Evolutionary conservation across 2,888 invertebrate genomes (phyloP), one percentile per base, ranked within the genome.

Genomic region (Spisula subtruncata): DNA sequence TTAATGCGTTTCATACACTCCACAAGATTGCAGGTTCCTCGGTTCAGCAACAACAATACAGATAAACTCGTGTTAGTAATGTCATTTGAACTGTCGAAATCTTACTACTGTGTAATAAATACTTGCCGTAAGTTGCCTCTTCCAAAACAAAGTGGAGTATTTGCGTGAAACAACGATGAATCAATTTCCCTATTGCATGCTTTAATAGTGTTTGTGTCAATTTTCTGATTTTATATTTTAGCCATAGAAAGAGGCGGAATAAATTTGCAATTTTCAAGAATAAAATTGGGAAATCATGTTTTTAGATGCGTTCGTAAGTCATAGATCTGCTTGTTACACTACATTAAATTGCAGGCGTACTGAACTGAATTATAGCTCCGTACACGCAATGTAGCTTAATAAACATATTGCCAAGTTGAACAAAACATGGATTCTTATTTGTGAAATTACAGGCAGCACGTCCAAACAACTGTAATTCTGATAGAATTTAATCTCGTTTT

Each of bases 171-270:
- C 8, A 41, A 41, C 29, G 71, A 25, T 83, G 20, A 56, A 83
- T 56, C 83, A 60, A 81, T 81, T n/a, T 16, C 56, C 32, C n/a
- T 20, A 60, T 83, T 83, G 83, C 83, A 83, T 83, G 83, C n/a
- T 60, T 60, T 60, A 18, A 83, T 29, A 83, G 41, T 60, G 18
- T 60, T 75, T 32, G 25, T 29, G 71, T 71, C 71, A 71, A 32
- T 29, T 71, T 71, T 71, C 29, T 71, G 32, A 71, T 71, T 71
- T 35, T 32, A 29, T 32, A 71, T 82, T 29, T 54, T 29, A 82
- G 32, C 8, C 18, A 16, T 56, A 56, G 16, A 54, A 29, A 20
- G 56, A 82, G 82, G 82, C 35, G 82, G 82, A 82, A 54, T 56
- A 82, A 82, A 82, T 56, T 29, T 82, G 56, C 32, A 82, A 82